Conservation (phyloP, 1,140 invertebrate genomes). For the Caerostris darwini region DNA sequence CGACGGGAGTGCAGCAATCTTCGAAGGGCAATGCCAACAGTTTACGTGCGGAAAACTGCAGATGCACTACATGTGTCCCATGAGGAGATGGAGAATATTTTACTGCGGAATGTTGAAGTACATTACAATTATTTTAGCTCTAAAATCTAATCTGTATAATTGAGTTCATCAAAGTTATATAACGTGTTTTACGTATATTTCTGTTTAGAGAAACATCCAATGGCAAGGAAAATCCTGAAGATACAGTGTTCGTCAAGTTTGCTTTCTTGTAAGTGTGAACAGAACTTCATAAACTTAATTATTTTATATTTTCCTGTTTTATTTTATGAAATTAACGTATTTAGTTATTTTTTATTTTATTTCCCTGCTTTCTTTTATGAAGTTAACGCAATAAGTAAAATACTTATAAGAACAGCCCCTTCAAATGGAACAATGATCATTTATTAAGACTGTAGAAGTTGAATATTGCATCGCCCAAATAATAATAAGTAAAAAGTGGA, state of each 20-base stretch:
- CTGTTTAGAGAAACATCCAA: background rate
- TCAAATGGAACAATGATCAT: too few relatives aligned
- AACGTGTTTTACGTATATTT: background rate
- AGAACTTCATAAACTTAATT: too few relatives aligned
- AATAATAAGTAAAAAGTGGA: too few relatives aligned
- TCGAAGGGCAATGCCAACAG: background rate
- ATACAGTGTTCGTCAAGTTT: conserved; percentile 35
- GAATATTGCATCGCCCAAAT: too few relatives aligned
- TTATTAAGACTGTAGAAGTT: too few relatives aligned
- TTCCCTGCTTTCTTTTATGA: too few relatives aligned
- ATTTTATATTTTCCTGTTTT: too few relatives aligned
- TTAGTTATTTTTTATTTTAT: too few relatives aligned
- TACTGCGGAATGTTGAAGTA: conserved; percentile 50
- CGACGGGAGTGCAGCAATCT: background rate
- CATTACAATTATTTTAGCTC: background rate
- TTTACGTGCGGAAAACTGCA: conserved; percentile 32
- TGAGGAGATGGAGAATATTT: conserved; percentile 66
- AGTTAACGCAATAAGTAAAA: too few relatives aligned
- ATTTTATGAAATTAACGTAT: too few relatives aligned
- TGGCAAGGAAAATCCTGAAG: background rate
- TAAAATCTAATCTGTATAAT: background rate
- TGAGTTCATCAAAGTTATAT: background rate
- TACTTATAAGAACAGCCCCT: too few relatives aligned
- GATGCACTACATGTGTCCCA: conserved; percentile 44
- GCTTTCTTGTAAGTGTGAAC: conserved; percentile 29